Conservation (phyloP, 2,888 invertebrate genomes). For the Cantharis nigra region DNA sequence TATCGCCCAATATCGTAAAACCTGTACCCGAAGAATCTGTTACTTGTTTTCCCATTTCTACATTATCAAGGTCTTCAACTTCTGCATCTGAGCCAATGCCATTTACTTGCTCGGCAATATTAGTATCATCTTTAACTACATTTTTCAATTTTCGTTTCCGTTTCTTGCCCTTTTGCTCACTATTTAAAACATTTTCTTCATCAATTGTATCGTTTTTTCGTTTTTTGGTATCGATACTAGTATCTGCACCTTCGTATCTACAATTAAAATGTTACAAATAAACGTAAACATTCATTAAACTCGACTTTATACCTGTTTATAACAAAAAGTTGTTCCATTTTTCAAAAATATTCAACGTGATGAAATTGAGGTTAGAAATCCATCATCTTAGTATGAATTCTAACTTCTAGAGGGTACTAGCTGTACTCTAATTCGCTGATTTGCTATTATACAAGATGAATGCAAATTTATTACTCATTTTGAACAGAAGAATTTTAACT, state of each 20-base stretch:
- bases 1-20: conserved; percentile 72
- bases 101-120: background rate
- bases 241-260: conserved; percentile 58
- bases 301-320: conserved; percentile 68
- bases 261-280: conserved; percentile 4
- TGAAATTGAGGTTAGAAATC: background rate
- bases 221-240: conserved; percentile 17
- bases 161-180: background rate
- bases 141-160: background rate
- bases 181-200: background rate
- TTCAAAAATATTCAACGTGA: background rate
- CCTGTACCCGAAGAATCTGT: conserved; percentile 43
- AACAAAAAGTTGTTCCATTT: conserved; percentile 72
- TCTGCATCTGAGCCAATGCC: background rate
- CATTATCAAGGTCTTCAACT: background rate
- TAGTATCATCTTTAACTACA: background rate
- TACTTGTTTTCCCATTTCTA: conserved; percentile 40
- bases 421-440: background rate
- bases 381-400: background rate
- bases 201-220: background rate
- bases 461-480: too few relatives aligned
- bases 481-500: too few relatives aligned
- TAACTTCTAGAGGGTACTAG: background rate
- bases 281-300: background rate
- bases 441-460: too few relatives aligned